These are phyloP conservation scores for Macaca nemestrina DNA, from an alignment of 2,113 vertebrate genomes.

Conservation along the genomic window DNA sequence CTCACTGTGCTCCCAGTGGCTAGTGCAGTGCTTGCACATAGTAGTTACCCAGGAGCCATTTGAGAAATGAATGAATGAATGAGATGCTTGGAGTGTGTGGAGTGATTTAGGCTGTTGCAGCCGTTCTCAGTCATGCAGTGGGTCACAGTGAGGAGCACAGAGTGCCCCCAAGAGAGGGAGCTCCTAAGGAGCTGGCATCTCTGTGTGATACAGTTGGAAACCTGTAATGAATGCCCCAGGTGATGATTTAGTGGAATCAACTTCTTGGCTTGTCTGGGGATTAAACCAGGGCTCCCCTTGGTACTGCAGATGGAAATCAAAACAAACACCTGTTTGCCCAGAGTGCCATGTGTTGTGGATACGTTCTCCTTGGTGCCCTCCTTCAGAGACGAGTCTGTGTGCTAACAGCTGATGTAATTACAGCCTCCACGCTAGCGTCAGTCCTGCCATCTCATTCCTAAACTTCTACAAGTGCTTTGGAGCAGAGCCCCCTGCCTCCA, in stretches of 20 bases:
- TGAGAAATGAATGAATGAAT: neutral
- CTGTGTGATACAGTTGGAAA: conserved; percentile 33
- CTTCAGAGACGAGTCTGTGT: neutral
- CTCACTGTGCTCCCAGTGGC: neutral
- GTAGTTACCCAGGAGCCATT: neutral
- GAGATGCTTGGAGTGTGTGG: neutral
- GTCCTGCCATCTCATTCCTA: neutral
- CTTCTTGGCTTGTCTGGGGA: conserved; percentile 56
- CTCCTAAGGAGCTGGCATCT: neutral
- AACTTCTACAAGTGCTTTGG: neutral
- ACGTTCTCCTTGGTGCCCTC: neutral
- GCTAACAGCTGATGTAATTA: conserved; percentile 50
- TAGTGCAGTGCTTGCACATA: neutral
- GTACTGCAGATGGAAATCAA: conserved; percentile 55
- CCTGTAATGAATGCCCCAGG: conserved; percentile 67
- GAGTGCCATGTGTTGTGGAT: neutral
- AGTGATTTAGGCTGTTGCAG: neutral
- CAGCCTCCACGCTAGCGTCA: neutral
- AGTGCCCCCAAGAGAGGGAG: conserved; percentile 26
- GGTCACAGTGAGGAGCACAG: neutral
- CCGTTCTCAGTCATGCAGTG: neutral
- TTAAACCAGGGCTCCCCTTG: conserved; percentile 24
- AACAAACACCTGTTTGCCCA: conserved; percentile 62
- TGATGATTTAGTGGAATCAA: conserved; percentile 58
- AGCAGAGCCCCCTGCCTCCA: neutral